Evolutionary conservation across 1,140 invertebrate genomes (phyloP).

Genomic region (Archegozetes longisetosus): DNA sequence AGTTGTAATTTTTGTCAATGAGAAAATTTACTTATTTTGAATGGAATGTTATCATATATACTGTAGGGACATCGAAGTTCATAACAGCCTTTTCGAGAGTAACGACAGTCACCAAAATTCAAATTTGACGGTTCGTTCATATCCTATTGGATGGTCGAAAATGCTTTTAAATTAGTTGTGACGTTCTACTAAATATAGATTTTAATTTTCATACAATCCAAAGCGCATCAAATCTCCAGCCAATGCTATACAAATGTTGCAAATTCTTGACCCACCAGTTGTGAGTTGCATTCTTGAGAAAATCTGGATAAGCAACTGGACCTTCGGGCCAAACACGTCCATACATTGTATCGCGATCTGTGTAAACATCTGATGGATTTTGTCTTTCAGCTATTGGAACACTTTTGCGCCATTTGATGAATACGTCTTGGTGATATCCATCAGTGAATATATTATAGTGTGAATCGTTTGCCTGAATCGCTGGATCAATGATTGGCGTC

Average conservation of each 20-base stretch:
- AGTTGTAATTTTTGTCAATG: too few species aligned
- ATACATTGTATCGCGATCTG: not conserved
- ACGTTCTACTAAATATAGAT: not conserved
- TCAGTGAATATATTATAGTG: not conserved
- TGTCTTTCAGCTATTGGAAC: constrained; percentile 23
- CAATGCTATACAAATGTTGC: constrained; percentile 26
- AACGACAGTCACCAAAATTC: too few species aligned
- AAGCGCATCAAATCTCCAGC: constrained; percentile 25
- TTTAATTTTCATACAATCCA: constrained; percentile 4
- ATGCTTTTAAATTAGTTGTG: not conserved
- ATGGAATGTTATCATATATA: too few species aligned
- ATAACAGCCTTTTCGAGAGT: too few species aligned
- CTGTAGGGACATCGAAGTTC: too few species aligned
- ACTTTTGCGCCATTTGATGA: not conserved
- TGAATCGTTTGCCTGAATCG: constrained; percentile 1
- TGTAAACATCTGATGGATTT: not conserved
- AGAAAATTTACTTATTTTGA: too few species aligned
- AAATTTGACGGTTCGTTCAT: constrained; percentile 20
- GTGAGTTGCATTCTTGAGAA: constrained; percentile 6
- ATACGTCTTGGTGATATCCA: constrained; percentile 35
- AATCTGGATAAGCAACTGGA: constrained; percentile 1
- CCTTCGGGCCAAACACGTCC: constrained; percentile 5
- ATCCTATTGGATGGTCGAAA: constrained; percentile 13
- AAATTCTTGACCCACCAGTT: constrained; percentile 30
- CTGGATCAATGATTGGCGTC: not conserved